These are phyloP conservation scores for Philhelius pedissequus DNA, from an alignment of 2,888 invertebrate species.

Conservation along the genomic window DNA sequence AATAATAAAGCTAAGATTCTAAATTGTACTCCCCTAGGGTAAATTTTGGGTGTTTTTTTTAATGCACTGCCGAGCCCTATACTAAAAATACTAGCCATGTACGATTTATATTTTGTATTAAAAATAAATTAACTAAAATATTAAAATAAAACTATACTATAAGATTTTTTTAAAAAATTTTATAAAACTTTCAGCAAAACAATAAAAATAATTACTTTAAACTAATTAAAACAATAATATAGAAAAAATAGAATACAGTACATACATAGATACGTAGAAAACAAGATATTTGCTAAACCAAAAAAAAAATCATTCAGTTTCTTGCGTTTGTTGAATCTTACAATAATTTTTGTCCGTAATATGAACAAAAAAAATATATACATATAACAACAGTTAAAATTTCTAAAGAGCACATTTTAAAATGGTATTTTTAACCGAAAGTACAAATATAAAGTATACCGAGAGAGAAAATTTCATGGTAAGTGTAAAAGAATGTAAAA, in stretches of 20 bases:
- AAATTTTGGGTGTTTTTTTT: not conserved
- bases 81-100: not conserved
- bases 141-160: not conserved
- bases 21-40: slow-evolving; percentile 28
- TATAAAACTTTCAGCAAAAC: slow-evolving; percentile 43
- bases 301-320: slow-evolving; percentile 2
- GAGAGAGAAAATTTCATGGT: slow-evolving; percentile 46
- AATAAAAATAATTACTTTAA: slow-evolving; percentile 43
- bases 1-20: slow-evolving; percentile 70
- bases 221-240: slow-evolving; percentile 22
- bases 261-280: not conserved
- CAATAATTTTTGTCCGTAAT: slow-evolving; percentile 54
- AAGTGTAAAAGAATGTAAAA: slow-evolving; percentile 16
- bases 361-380: slow-evolving; percentile 37
- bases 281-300: not conserved
- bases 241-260: no score
- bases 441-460: slow-evolving; percentile 74
- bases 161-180: not conserved
- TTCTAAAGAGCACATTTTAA: slow-evolving; percentile 75
- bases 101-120: not conserved
- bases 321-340: slow-evolving; percentile 48
- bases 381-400: slow-evolving; percentile 59
- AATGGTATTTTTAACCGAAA: slow-evolving; percentile 76
- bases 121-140: not conserved
- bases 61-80: not conserved